Evolutionary conservation across 2,797 vertebrate species (phyloP).

Genomic region (Petrocephalus schoutedeni): DNA sequence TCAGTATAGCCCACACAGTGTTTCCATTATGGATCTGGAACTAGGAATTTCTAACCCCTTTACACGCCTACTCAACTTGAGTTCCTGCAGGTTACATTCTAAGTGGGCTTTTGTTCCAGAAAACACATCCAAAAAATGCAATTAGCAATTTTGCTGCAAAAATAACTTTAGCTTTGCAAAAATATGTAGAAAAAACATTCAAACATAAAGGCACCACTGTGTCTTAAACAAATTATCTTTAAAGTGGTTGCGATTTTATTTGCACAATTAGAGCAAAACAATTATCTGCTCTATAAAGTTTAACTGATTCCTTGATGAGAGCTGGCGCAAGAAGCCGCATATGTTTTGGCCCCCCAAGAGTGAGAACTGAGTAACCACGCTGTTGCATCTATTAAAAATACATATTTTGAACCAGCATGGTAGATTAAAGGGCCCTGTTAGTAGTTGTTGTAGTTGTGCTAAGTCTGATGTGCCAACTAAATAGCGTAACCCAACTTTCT

Average conservation of each 20-base stretch:
- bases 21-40: neutral
- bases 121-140: neutral
- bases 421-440: neutral
- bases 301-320: conserved; percentile 12
- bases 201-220: neutral
- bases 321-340: neutral
- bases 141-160: neutral
- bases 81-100: neutral
- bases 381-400: neutral
- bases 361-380: neutral
- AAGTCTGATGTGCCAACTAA: neutral
- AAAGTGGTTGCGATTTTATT: conserved; percentile 14
- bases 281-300: conserved; percentile 18
- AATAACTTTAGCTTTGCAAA: conserved; percentile 10
- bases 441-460: neutral
- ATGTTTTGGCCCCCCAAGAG: neutral
- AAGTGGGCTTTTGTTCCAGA: neutral
- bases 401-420: neutral
- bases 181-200: neutral
- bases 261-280: conserved; percentile 9
- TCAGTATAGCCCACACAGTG: neutral
- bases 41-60: neutral
- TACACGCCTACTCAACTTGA: neutral
- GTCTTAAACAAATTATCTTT: conserved; percentile 1
- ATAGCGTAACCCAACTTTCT: neutral